These are phyloP conservation scores for Seriola aureovittata DNA, from an alignment of 2,113 vertebrate species.

Conservation along the genomic window DNA sequence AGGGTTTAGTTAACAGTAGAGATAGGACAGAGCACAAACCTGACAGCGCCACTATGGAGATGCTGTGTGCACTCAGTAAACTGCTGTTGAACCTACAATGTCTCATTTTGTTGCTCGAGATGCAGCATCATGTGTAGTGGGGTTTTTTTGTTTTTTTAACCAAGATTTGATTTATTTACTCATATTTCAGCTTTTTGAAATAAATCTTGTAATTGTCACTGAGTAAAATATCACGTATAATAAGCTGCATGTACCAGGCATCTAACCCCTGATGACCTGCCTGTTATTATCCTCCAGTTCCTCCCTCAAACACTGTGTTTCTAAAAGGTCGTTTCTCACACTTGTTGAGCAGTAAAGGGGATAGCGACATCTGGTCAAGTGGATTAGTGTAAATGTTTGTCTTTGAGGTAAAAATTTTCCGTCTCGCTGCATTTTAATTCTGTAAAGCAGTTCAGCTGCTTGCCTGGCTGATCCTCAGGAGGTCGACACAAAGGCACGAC, in stretches of 20 bases:
- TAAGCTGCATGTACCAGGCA: not conserved
- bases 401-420: not conserved
- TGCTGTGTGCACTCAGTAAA: too few relatives aligned
- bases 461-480: conserved; percentile 4
- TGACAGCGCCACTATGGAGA: too few relatives aligned
- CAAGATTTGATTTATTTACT: too few relatives aligned
- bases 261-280: not conserved
- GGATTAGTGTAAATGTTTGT: not conserved
- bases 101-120: too few relatives aligned
- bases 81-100: too few relatives aligned
- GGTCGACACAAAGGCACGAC: not conserved
- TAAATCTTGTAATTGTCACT: too few relatives aligned
- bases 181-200: too few relatives aligned
- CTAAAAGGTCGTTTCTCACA: not conserved
- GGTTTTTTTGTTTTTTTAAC: too few relatives aligned
- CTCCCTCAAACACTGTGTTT: not conserved
- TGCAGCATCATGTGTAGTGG: too few relatives aligned
- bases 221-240: not conserved
- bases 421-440: conserved; percentile 11
- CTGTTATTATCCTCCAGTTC: not conserved
- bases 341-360: too few relatives aligned
- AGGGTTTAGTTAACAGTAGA: too few relatives aligned
- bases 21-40: too few relatives aligned
- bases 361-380: not conserved
- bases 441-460: conserved; percentile 6